Evolutionary conservation across 2,797 vertebrate genomes (phyloP), one percentile per base, ranked within the genome.

Genomic region (Sebastolobus alascanus): DNA sequence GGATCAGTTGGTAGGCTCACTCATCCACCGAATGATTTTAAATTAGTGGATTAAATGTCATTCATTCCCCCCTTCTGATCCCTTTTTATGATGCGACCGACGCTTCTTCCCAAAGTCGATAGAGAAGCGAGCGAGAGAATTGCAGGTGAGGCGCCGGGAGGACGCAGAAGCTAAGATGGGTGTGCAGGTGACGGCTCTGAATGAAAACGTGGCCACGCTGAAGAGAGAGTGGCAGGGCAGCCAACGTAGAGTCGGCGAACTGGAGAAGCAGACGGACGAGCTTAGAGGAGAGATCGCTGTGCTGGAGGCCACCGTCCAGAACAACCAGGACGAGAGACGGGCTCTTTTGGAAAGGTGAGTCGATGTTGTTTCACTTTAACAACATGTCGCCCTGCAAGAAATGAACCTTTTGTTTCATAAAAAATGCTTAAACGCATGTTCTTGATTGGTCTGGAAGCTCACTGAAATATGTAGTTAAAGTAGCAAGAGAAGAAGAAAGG

Each of bases 171-270:
- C 96, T 1, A 97, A 97, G 84, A 91, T 97, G 2, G 92, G 85
- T 4, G 93, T 97, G 93, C 98, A 99, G 92, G 95, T 99, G 78
- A 96, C 97, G 38, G 97, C 98, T 12, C 91, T 99, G 80, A 99
- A 98, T 75, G 99, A 99, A 84, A 99, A 99, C 12, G 89, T 99
- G 86, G 97, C 97, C 61, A 99, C 98, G 0, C 93, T 99, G 87
- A 99, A 99, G 94, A 97, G 98, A 14, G 99, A 99, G 91, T 98
- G 97, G 97, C 98, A 99, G 83, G 96, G 97, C 75, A 98, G 98
- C 91, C 98, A 99, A 78, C 94, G 96, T 74, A 93, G 98, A 61
- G 97, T 98, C 0, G 91, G 95, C 0, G 99, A 99, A 75, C 97
- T 99, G 56, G 98, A 99, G 95, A 99, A 99, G 56, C 98, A 99